Base-by-base conservation (phyloP, 2,888 invertebrate genomes). In the Lucinisca nassula region DNA sequence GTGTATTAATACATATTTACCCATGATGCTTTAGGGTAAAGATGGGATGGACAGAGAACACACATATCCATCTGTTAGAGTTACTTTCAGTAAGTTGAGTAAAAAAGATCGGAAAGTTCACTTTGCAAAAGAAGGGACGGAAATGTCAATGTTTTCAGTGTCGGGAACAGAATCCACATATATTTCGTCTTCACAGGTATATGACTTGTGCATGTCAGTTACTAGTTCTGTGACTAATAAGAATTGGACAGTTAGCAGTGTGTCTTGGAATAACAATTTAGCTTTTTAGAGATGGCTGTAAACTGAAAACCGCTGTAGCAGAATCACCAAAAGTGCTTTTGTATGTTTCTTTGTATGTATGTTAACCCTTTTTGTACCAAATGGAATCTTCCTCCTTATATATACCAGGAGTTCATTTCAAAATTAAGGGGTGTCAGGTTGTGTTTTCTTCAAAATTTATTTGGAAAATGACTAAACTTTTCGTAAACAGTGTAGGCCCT, bases 71-170 rank as follows among this genome's bases (percentile, higher is more conserved):
- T 87, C 90, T 72, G 90, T 90, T 58, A 61, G 90, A 77, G 80
- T 90, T 17, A 90, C 90, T 38, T 84, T 90, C n/a, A 90, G 90
- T 82, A 90, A 90, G 74, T 70, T 90, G 30, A 80, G 84, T n/a
- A 87, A 82, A 84, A 90, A 88, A 77, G 78, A 77, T 24, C 84
- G 84, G 35, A 79, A 82, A 32, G 90, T 90, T 30, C 90, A 88
- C 73, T 90, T 90, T 76, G 82, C 85, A 30, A 87, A 87, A 74
- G 90, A 90, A 37, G 90, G 90, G 10, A 90, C 90, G 0, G 90
- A 90, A 40, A 51, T 75, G 24, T 87, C 90, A n/a, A 79, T 87
- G 85, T 85, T 80, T 75, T 87, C 89, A 21, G 87, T 88, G 30
- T 38, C 82, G 30, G 89, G 84, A 32, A 85, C 90, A 32, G 87